Evolutionary conservation across 2,113 vertebrate genomes (phyloP).

Genomic region (Callocephalon fimbriatum): DNA sequence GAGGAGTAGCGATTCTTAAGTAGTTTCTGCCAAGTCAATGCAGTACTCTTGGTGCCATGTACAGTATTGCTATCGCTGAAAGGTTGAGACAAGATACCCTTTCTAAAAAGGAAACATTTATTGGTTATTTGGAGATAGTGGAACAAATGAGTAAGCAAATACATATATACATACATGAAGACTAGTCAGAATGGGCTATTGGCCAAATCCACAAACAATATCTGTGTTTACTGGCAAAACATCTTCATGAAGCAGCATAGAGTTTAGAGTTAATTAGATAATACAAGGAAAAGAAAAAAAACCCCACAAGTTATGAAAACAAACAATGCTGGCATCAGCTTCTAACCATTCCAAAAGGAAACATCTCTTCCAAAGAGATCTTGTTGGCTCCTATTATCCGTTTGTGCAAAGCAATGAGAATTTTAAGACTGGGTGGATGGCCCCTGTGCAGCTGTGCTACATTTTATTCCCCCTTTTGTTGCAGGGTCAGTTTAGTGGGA

Average conservation of each 20-base stretch:
- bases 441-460: background rate
- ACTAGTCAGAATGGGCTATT: background rate
- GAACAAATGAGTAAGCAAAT: slow-evolving; percentile 4
- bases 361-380: background rate
- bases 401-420: background rate
- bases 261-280: background rate
- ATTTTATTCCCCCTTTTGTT: slow-evolving; percentile 29
- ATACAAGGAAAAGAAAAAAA: accelerated
- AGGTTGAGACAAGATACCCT: background rate
- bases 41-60: background rate
- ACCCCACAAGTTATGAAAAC: background rate
- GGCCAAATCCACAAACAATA: background rate
- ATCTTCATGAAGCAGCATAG: background rate
- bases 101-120: background rate
- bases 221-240: background rate
- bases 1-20: background rate
- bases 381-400: background rate
- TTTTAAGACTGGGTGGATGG: background rate
- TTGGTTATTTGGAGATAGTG: background rate
- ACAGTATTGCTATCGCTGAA: background rate
- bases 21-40: slow-evolving; percentile 29
- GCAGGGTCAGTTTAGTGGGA: slow-evolving; percentile 17
- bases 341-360: background rate
- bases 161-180: accelerated
- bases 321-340: background rate